phyloP scores from a whole-genome alignment of 2,797 vertebrate species.

The Botia almorhae region DNA sequence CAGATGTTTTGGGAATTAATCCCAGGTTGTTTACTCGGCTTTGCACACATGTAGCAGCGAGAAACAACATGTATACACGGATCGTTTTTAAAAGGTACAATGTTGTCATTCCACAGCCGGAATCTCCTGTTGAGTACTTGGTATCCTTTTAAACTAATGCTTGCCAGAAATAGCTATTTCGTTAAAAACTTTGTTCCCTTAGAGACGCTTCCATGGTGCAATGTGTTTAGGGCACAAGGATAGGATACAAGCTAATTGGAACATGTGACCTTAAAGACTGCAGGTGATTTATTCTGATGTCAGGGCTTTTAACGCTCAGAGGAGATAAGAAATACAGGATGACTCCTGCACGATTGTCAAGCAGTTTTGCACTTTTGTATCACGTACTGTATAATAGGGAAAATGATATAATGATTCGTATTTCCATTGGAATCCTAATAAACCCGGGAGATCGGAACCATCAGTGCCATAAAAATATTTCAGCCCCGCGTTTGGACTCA shows the following conservation, averaged over 20 bases:
- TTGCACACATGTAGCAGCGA: neutral
- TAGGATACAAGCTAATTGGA: neutral
- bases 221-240: neutral
- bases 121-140: conserved; percentile 23
- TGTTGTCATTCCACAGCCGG: neutral
- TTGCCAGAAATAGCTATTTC: neutral
- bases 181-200: conserved; percentile 14
- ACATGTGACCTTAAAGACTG: neutral
- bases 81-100: neutral
- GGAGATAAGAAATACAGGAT: neutral
- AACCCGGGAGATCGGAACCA: conserved; percentile 2
- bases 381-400: neutral
- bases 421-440: conserved; percentile 11
- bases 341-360: neutral
- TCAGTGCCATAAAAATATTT: conserved; percentile 19
- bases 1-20: conserved; percentile 47
- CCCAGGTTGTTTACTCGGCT: conserved; percentile 32
- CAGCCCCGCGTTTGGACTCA: neutral
- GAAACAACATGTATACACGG: neutral
- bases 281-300: conserved; percentile 25
- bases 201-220: neutral
- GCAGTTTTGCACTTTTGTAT: neutral
- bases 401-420: neutral
- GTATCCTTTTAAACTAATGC: conserved; percentile 14
- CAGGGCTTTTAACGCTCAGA: conserved; percentile 5